A percentile compares a stretch with the other conserved stretches of the same genome.
These are phyloP conservation scores for Fopius arisanus DNA, from an alignment of 1,140 invertebrate species.

Conservation along the genomic window DNA sequence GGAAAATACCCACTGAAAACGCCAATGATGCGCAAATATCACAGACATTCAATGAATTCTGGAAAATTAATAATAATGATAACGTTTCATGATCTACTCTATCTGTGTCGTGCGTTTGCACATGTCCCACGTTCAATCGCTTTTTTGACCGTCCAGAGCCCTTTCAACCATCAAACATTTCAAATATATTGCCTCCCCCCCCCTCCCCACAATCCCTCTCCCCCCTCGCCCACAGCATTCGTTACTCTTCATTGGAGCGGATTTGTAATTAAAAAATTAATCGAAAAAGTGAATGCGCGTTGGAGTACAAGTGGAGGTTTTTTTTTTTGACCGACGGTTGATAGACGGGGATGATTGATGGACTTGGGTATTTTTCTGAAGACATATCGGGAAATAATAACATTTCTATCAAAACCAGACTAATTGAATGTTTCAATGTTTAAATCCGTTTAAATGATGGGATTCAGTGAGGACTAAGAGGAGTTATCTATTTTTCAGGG, in stretches of 20 bases:
- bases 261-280: conserved; percentile 34
- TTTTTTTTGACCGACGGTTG: not conserved
- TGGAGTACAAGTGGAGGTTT: not conserved
- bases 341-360: not conserved
- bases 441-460: not conserved
- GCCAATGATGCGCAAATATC: conserved; percentile 19
- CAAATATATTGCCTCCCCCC: not conserved
- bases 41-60: conserved; percentile 28
- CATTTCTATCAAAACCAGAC: not conserved
- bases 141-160: not conserved
- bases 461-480: not conserved
- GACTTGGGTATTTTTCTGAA: not conserved
- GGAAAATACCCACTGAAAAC: not conserved
- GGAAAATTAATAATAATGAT: conserved; percentile 31
- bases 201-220: not conserved
- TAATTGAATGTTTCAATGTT: not conserved
- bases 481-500: too few relatives aligned
- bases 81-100: conserved; percentile 13
- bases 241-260: conserved; percentile 14
- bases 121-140: not conserved
- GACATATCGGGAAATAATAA: not conserved
- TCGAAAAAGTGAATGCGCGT: conserved; percentile 20
- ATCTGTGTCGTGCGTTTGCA: not conserved
- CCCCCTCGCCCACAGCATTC: not conserved
- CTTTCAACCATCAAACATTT: conserved; percentile 13